These are phyloP conservation scores for Mystacornis crossleyi DNA, from an alignment of 2,113 vertebrate genomes.

Conservation along the genomic window DNA sequence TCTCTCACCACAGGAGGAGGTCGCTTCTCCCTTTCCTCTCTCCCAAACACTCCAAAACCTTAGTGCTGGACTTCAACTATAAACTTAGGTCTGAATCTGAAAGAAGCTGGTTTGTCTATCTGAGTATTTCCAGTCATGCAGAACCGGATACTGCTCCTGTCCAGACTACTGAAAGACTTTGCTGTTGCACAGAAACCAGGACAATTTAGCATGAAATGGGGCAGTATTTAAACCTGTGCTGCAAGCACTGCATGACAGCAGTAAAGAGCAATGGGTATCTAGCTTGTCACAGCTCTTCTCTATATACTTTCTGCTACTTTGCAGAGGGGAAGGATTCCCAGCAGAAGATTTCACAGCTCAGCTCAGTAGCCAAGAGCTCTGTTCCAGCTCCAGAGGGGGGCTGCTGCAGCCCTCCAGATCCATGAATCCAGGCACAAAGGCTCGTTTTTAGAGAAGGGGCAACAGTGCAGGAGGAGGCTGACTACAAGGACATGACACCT, in stretches of 20 bases:
- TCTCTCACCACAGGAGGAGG: background rate
- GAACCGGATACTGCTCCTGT: background rate
- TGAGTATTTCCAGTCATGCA: background rate
- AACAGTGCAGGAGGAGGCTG: rapidly evolving
- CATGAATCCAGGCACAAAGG: background rate
- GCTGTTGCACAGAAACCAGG: background rate
- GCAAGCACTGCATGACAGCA: background rate
- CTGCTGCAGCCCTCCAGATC: background rate
- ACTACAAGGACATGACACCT: rapidly evolving
- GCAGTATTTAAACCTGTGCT: background rate
- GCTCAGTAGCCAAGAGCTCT: background rate
- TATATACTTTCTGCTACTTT: background rate
- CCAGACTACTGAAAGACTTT: background rate
- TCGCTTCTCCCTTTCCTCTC: background rate
- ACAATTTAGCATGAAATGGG: background rate
- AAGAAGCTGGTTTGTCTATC: background rate
- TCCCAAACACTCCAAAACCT: background rate
- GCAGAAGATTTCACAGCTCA: background rate
- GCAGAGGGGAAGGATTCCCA: background rate
- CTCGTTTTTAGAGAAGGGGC: background rate
- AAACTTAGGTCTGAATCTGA: background rate
- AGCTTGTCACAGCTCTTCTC: background rate
- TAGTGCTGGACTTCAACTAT: background rate
- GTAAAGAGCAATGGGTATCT: background rate
- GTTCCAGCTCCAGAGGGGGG: rapidly evolving